Evolutionary conservation across 2,888 invertebrate species (phyloP).

Genomic region (Micoletzkya japonica): DNA sequence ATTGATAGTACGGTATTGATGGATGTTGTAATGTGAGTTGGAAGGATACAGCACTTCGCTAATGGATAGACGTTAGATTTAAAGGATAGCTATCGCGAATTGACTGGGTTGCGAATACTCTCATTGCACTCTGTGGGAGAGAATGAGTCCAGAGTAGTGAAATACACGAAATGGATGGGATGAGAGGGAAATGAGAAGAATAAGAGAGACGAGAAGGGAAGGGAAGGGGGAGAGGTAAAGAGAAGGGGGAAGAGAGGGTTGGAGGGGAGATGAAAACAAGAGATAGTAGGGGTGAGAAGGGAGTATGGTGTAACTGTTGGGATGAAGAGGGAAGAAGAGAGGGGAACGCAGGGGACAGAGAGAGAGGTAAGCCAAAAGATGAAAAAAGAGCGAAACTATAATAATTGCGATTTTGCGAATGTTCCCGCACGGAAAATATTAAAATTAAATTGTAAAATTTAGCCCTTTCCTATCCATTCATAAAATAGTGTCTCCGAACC

Average conservation of each 20-base stretch:
- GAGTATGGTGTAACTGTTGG: not conserved
- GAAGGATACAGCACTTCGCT: not conserved
- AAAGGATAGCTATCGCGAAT: no score
- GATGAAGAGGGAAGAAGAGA: not conserved
- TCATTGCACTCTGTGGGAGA: no score
- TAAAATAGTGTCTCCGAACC: no score
- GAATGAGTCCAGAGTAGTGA: no score
- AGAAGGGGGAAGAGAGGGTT: not conserved
- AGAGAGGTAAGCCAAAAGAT: not conserved
- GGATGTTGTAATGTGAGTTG: no score
- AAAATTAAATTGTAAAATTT: no score
- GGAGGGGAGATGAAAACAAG: not conserved
- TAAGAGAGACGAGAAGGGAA: not conserved
- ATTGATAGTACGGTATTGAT: no score
- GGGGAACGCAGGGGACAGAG: not conserved
- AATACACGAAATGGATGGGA: no score
- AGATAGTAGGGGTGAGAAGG: not conserved
- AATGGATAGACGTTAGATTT: not conserved
- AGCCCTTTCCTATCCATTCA: no score
- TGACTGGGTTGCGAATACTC: no score
- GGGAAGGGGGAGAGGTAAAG: not conserved
- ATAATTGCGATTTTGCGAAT: no score
- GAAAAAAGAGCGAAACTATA: not conserved
- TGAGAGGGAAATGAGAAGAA: not conserved
- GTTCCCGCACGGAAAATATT: no score